Base-by-base conservation (phyloP, 64 coral and sea anemone genomes). In the Stichodactyla mertensii region DNA sequence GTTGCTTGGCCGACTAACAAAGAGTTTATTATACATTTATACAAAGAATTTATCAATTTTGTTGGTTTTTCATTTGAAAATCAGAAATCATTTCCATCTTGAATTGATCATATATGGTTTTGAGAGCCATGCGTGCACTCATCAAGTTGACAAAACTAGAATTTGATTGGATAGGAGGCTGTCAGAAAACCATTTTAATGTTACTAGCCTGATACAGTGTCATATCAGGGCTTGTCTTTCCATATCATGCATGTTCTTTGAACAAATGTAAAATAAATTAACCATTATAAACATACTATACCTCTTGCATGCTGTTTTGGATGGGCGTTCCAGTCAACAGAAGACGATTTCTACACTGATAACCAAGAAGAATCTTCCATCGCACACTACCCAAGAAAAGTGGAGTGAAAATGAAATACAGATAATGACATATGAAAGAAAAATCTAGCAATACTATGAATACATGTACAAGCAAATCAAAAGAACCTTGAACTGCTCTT, bases 241-340 rank as follows among this genome's bases (percentile, higher is more conserved):
- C 36, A 45, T 45, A 45, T 45, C 36, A 45, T 45, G 36, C 36
- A 2, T 45, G 18, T 19, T 58, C 8, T 11, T 15, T 58, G 56
- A 11, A 58, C 56, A 58, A 11, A 58, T 11, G 8, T 9, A 11
- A 58, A 9, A 58, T 58, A 58, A 58, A 70, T 24, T 2, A 70
- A 23, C 19, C 12, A 6, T 6, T 66, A 20, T 66, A 13, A 10
- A 12, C 14, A 36, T 7, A 57, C 89, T 89, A 54, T 90, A 98
- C 95, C 95, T 98, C 95, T 19, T 92, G 92, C 95, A 98, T 98
- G 60, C 95, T 98, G 89, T 98, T 98, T 26, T 98, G 95, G 22
- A 98, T 98, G 51, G 95, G 95, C 0, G 95, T 98, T 45, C 95
- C 95, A 22, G 95, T 98, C 16, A 98, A 85, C 23, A 98, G 92